phyloP scores from a whole-genome alignment of 2,888 invertebrate species.

The Papilio elwesi region DNA sequence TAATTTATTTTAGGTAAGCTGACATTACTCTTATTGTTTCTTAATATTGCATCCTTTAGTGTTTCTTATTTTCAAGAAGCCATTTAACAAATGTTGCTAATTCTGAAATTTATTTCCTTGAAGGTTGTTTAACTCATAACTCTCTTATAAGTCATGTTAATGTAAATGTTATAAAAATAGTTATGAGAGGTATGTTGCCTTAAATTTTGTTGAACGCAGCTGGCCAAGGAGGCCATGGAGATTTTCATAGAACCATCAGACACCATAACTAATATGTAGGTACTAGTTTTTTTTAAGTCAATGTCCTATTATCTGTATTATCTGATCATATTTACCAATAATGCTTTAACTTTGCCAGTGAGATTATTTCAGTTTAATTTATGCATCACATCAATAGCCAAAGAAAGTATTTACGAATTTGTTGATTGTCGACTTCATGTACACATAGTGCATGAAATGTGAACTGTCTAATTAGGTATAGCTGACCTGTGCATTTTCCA shows the following conservation, averaged over 20 bases:
- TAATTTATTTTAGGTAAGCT: not conserved
- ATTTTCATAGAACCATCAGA: slow-evolving; percentile 55
- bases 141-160: slow-evolving; percentile 19
- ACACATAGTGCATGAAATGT: slow-evolving; percentile 38
- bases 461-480: slow-evolving; percentile 38
- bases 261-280: slow-evolving; percentile 61
- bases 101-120: not conserved
- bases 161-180: slow-evolving; percentile 39
- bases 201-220: slow-evolving; percentile 69
- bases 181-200: slow-evolving; percentile 53
- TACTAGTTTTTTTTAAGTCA: slow-evolving; percentile 57
- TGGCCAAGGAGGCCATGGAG: slow-evolving; percentile 59
- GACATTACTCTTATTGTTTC: not conserved
- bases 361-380: slow-evolving; percentile 14
- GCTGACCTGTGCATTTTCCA: slow-evolving; percentile 25
- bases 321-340: slow-evolving; percentile 15
- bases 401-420: not conserved
- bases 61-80: slow-evolving; percentile 1
- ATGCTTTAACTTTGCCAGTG: slow-evolving; percentile 21
- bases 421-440: slow-evolving; percentile 29
- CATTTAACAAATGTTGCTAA: not conserved
- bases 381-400: slow-evolving; percentile 2
- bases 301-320: slow-evolving; percentile 45
- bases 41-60: not conserved
- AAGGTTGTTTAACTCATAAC: not conserved